Evolutionary conservation across 2,113 vertebrate species (phyloP).

Genomic region (Benitochromis conjunctus): DNA sequence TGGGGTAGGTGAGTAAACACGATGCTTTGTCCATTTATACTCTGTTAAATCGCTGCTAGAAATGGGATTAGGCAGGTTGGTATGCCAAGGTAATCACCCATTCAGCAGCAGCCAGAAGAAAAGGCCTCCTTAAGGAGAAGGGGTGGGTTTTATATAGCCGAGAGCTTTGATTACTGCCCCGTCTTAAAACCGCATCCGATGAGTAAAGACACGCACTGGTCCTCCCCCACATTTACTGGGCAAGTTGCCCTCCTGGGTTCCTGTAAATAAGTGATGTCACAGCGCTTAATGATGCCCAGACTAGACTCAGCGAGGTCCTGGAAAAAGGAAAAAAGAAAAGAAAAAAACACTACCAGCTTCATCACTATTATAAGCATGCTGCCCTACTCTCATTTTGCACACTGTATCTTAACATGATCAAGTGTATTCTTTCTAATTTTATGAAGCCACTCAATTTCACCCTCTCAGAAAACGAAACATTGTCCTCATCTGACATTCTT

Average conservation of each 20-base stretch:
- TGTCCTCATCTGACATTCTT: background rate
- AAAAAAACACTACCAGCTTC: conserved; percentile 27
- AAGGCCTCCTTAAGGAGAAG: conserved; percentile 62
- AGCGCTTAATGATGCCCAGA: conserved; percentile 70
- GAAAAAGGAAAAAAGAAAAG: background rate
- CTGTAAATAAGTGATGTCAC: conserved; percentile 78
- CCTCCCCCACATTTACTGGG: conserved; percentile 73
- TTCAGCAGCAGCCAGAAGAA: conserved; percentile 53
- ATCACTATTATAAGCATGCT: conserved; percentile 14
- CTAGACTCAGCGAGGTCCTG: conserved; percentile 37
- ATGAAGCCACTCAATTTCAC: background rate
- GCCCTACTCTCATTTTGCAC: background rate
- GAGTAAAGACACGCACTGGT: conserved; percentile 69
- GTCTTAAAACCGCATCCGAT: conserved; percentile 78
- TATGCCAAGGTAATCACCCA: conserved; percentile 67
- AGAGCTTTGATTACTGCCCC: conserved; percentile 69
- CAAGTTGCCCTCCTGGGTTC: conserved; percentile 69
- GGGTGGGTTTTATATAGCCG: conserved; percentile 67
- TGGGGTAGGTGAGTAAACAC: background rate
- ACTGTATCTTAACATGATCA: background rate
- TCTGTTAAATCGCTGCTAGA: conserved; percentile 67
- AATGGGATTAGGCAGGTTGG: conserved; percentile 72
- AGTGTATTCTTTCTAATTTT: background rate
- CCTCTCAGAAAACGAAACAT: background rate
- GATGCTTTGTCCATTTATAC: conserved; percentile 43